A percentile compares a stretch with the other conserved stretches of the same genome.
Conservation (phyloP, 2,113 vertebrate species). For the Chitala chitala region DNA sequence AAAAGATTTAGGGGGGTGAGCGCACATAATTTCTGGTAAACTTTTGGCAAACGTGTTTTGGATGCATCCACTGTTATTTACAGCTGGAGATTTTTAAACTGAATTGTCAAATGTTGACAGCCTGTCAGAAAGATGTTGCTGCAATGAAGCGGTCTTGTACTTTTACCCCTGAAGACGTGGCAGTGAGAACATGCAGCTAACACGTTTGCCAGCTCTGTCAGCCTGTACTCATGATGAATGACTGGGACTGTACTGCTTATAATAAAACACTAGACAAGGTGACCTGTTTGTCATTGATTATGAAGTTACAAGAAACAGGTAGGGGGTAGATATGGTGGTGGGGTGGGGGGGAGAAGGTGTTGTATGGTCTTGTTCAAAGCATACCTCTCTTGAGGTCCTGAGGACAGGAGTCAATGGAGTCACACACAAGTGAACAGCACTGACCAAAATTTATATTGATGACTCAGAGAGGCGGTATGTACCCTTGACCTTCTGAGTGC, state of each 20-base stretch:
- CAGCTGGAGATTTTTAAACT: not conserved
- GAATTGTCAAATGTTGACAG: not conserved
- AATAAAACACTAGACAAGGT: conserved; percentile 28
- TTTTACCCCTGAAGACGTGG: not conserved
- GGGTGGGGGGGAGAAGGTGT: conserved; percentile 9
- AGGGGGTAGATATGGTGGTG: not conserved
- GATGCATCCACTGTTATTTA: not conserved
- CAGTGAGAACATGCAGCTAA: not conserved
- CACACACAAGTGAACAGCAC: conserved; percentile 24
- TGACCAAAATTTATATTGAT: conserved; percentile 30
- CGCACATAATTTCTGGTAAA: not conserved
- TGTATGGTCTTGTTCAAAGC: conserved; percentile 14
- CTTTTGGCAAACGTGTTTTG: not conserved
- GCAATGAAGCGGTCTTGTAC: not conserved
- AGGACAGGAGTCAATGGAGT: conserved; percentile 17
- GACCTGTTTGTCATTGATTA: conserved; percentile 36
- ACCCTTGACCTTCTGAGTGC: conserved; percentile 25
- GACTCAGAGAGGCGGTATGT: conserved; percentile 18
- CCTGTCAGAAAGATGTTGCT: not conserved
- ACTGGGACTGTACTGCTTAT: conserved; percentile 25
- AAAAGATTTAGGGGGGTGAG: not conserved
- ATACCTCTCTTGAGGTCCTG: conserved; percentile 17
- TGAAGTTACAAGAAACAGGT: conserved; percentile 14
- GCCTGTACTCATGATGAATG: conserved; percentile 28
- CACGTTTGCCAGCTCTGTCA: conserved; percentile 11